Evolutionary conservation across 2,888 invertebrate species (phyloP), one percentile per base, ranked within the genome.

Genomic region (Pherbina coryleti): DNA sequence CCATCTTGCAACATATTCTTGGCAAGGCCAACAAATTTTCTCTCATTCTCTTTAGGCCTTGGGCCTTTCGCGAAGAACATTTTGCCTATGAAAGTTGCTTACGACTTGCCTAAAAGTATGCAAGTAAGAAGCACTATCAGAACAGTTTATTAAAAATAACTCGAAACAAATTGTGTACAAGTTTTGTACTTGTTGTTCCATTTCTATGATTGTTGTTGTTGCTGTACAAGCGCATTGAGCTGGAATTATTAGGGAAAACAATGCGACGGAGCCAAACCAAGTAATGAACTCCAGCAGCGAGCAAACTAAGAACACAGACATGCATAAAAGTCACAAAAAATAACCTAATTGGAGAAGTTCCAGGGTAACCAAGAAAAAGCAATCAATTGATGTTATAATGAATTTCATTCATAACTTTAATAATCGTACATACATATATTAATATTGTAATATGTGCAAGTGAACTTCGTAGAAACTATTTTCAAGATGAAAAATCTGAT

Each of bases 91-190:
- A 71, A 55, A 17, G n/a, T 25, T 34, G 31, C 11, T 31, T 8
- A 8, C 31, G 14, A 71, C 34, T 37, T 34, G 72, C 72, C 72
- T 37, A 34, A 44, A 57, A 37, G n/a, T 55, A 55, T 55, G 55
- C 57, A 55, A 72, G 44, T 19, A 67, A 22, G 44, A 34, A 34
- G 67, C 5, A 34, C 11, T 28, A 60, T 25, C 60, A 60, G 28
- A 60, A n/a, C 31, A 73, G 73, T 73, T 62, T 62, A 73, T 73
- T 73, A 73, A 73, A 72, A 73, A 60, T 62, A 73, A 73, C 60
- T 28, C 62, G 49, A 49, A 70, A 49, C 49, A 69, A 34, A 34
- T 34, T 67, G 37, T 34, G 67, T 19, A 37, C 72, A 60, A 71
- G n/a, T 57, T 57, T 31, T 51, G 49, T 49, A 25, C 25, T 51